Base-by-base conservation (phyloP, 2,797 vertebrate species). In the Cryptoblepharus egeriae region DNA sequence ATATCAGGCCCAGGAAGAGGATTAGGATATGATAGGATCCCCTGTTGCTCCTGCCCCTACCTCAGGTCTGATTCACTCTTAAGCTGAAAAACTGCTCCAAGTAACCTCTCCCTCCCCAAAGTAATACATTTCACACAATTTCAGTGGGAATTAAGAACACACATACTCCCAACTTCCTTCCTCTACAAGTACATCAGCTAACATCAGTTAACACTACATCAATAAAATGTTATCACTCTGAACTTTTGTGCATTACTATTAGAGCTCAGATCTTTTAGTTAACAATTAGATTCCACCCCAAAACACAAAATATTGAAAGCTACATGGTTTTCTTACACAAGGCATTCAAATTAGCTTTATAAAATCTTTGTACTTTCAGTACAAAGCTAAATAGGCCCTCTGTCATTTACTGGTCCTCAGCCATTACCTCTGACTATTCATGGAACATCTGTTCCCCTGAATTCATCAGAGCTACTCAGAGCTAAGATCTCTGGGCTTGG, bases 401-500 rank as follows among this genome's bases (percentile, higher is more conserved):
- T 37, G 42, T 8, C 61, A 77, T 24, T 58, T 6, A 3, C 0
- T 1, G 1, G 61, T 39, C 65, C 76, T 88, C 22, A 76, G 64
- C 82, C 64, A 52, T 42, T 26, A 3, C 1, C 24, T 88, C 0
- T 35, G 52, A 81, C 7, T 65, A 75, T 64, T 71, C 24, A 64
- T n/a, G 77, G 65, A 75, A 79, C 85, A 86, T 76, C 83, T 9
- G 75, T 22, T 63, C 80, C 82, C 77, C 74, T 64, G 85, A 89
- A 83, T 79, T 35, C 28, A 77, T 3, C 71, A 63, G 64, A 49
- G 32, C 58, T 80, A 49, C 3, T 39, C 8, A 28, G 1, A 68
- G 42, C 80, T 69, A 73, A 3, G 55, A 77, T 92, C 85, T 86
- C 82, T 88, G 75, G 74, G 78, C 77, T 77, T 70, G 85, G 87